These are phyloP conservation scores for Callorhinus ursinus DNA, from an alignment of 2,113 vertebrate species.

Conservation along the genomic window DNA sequence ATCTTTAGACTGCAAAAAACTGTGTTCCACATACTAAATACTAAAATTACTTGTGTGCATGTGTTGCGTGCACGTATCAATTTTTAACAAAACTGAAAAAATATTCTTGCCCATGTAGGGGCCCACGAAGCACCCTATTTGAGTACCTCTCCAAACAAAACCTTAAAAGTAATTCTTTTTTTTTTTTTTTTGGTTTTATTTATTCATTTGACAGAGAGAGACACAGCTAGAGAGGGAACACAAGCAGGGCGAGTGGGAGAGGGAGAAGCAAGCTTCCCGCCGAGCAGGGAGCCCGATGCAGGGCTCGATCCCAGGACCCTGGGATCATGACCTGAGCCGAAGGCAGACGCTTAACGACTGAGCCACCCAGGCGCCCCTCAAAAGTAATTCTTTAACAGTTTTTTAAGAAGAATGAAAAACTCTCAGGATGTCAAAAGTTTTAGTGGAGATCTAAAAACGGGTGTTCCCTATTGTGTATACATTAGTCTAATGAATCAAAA, in stretches of 20 bases:
- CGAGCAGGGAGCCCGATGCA: too few species aligned
- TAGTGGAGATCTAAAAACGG: neutral
- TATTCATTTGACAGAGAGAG: too few species aligned
- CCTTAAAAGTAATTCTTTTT: neutral
- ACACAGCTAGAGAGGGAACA: too few species aligned
- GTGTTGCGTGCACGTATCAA: neutral
- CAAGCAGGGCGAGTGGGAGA: too few species aligned
- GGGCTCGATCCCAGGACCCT: too few species aligned
- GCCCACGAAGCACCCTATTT: neutral
- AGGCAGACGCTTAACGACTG: too few species aligned
- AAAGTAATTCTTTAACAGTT: neutral
- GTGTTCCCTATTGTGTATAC: neutral
- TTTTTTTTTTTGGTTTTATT: too few species aligned
- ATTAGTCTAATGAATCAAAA: neutral
- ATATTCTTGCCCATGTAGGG: neutral
- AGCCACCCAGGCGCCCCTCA: too few species aligned
- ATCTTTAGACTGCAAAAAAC: neutral
- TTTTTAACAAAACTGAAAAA: neutral
- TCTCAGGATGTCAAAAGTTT: neutral
- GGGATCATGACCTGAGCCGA: too few species aligned
- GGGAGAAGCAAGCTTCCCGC: too few species aligned
- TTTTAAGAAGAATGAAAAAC: neutral
- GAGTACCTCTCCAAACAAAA: neutral
- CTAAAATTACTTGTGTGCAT: neutral
- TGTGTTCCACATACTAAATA: neutral